A percentile compares a stretch with the other conserved stretches of the same genome.
Evolutionary conservation across 2,113 vertebrate species (phyloP).

Genomic region (Tragelaphus imberbis): DNA sequence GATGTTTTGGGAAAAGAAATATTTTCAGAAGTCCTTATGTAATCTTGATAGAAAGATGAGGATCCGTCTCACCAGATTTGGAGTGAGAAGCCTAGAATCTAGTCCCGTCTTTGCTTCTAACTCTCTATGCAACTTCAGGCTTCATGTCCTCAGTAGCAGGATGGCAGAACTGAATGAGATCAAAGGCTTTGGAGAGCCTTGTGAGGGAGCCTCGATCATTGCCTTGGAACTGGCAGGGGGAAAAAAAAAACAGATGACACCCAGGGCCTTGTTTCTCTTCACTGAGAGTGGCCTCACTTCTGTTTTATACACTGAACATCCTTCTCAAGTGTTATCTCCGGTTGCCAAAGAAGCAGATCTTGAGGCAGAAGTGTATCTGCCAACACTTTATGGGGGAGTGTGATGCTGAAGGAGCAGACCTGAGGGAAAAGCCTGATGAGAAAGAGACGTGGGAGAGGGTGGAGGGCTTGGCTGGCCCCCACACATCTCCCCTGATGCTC

Average conservation of each 20-base stretch:
- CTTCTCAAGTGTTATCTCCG: neutral
- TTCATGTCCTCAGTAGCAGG: neutral
- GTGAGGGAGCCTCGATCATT: neutral
- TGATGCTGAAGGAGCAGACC: neutral
- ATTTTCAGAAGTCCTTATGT: neutral
- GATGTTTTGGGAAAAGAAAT: neutral
- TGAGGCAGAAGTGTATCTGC: neutral
- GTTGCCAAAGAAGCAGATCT: neutral
- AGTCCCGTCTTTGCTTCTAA: neutral
- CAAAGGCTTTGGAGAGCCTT: neutral
- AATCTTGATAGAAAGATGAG: neutral
- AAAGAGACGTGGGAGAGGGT: neutral
- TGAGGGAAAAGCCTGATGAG: neutral
- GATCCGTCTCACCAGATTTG: neutral
- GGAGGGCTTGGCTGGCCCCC: neutral
- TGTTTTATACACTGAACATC: neutral
- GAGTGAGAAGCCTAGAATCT: neutral
- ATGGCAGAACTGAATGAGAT: neutral
- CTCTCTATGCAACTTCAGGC: neutral
- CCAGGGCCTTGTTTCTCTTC: neutral
- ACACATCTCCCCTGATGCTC: neutral
- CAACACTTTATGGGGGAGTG: too few species aligned
- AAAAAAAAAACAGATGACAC: neutral
- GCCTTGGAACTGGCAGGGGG: neutral
- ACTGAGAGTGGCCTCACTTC: neutral